Evolutionary conservation across 2,797 vertebrate species (phyloP).

Genomic region (Garrulus glandarius): DNA sequence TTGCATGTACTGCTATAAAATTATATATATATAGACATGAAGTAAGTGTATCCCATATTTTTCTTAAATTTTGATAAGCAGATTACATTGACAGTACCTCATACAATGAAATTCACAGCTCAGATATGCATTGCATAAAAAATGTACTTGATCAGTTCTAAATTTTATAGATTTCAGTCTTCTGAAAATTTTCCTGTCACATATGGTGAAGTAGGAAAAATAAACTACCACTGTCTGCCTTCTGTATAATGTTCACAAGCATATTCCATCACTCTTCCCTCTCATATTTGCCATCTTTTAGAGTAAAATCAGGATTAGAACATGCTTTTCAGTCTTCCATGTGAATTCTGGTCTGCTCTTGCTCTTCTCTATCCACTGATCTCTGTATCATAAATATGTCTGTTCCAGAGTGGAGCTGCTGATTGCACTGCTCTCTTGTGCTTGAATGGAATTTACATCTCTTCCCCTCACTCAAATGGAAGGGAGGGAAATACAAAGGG

Average conservation of each 20-base stretch:
- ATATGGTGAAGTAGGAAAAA: neutral
- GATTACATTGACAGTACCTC: neutral
- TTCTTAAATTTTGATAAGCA: neutral
- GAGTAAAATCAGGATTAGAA: neutral
- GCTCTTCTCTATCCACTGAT: neutral
- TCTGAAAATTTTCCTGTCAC: neutral
- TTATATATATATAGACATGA: neutral
- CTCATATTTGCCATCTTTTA: neutral
- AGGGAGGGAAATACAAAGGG: neutral
- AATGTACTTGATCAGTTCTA: neutral
- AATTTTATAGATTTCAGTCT: neutral
- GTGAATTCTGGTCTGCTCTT: neutral
- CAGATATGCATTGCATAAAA: neutral
- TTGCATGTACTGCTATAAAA: neutral
- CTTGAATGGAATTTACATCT: neutral
- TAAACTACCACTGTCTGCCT: neutral
- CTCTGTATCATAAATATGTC: neutral
- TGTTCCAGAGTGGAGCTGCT: neutral
- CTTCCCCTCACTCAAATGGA: neutral
- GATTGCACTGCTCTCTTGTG: neutral
- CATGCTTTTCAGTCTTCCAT: neutral
- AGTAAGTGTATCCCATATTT: neutral
- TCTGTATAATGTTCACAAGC: neutral
- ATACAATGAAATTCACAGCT: neutral
- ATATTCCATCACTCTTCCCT: neutral